These are phyloP conservation scores for Metridium senile DNA, from an alignment of 92 coral and sea anemone species.

Conservation along the genomic window DNA sequence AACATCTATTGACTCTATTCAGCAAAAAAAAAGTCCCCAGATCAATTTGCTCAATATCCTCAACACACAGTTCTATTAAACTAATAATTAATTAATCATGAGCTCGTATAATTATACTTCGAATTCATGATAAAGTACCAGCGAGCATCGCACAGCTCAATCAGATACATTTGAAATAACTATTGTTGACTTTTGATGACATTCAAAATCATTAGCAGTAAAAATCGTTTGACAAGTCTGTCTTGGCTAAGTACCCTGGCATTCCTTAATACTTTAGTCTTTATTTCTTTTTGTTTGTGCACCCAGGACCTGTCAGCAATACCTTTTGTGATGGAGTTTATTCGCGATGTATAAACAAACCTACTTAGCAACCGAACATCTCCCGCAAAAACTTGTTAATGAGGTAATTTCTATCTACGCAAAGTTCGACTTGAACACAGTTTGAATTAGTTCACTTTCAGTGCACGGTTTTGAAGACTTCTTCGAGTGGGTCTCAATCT, in stretches of 20 bases:
- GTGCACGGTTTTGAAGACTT: no score
- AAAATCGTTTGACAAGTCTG: neutral
- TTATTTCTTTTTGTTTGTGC: neutral
- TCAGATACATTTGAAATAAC: neutral
- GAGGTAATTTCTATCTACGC: no score
- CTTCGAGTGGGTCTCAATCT: no score
- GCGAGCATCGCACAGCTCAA: neutral
- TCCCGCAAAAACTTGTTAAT: neutral
- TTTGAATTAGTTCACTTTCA: no score
- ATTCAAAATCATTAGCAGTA: neutral
- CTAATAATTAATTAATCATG: no score
- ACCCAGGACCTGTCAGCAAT: neutral
- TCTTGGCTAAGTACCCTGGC: neutral
- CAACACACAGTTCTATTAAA: no score
- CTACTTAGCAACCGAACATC: slow-evolving; percentile 6
- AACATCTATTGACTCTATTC: no score
- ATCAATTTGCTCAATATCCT: no score
- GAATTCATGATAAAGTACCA: no score
- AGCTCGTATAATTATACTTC: no score
- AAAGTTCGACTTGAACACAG: no score
- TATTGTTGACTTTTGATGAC: neutral
- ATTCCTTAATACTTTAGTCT: slow-evolving; percentile 8
- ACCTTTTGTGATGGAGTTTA: slow-evolving; percentile 9
- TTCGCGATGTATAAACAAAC: neutral
- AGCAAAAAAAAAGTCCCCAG: no score